Evolutionary conservation across 2,888 invertebrate species (phyloP).

Genomic region (Meteorus colon): DNA sequence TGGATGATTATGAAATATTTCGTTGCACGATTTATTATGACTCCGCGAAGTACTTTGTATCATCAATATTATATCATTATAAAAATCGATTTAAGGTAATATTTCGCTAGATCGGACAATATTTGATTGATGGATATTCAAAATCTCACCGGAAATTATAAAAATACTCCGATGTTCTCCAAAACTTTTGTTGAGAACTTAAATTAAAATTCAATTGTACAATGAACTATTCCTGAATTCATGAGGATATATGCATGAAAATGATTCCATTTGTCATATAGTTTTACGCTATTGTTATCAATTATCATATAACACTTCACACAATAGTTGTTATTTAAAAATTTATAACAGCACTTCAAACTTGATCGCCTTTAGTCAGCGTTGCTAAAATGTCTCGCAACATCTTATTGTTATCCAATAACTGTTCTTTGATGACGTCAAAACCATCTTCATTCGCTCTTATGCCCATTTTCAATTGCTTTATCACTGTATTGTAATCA

Average conservation of each 20-base stretch:
- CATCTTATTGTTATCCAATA: slow-evolving; percentile 63
- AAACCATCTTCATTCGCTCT: slow-evolving; percentile 63
- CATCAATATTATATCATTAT: background rate
- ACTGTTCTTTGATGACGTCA: slow-evolving; percentile 61
- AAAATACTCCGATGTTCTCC: background rate
- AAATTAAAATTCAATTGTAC: background rate
- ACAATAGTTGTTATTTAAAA: background rate
- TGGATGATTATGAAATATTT: background rate
- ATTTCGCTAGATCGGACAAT: background rate
- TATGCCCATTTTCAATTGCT: slow-evolving; percentile 59
- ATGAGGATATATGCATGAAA: background rate
- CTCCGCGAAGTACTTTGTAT: background rate
- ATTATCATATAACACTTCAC: background rate
- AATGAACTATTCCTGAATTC: background rate
- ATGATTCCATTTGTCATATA: background rate
- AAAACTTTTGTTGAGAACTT: background rate
- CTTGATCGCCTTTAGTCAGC: slow-evolving; percentile 41
- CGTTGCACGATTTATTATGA: background rate
- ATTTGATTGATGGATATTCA: background rate
- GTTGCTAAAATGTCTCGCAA: slow-evolving; percentile 60
- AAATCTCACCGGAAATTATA: slow-evolving; percentile 32
- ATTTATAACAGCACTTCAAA: slow-evolving; percentile 23
- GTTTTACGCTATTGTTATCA: background rate
- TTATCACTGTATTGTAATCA: slow-evolving; percentile 55
- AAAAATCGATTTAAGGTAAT: background rate